A percentile compares a stretch with the other conserved stretches of the same genome.
Evolutionary conservation across 2,888 invertebrate genomes (phyloP).

Genomic region (Apamea epomidion): DNA sequence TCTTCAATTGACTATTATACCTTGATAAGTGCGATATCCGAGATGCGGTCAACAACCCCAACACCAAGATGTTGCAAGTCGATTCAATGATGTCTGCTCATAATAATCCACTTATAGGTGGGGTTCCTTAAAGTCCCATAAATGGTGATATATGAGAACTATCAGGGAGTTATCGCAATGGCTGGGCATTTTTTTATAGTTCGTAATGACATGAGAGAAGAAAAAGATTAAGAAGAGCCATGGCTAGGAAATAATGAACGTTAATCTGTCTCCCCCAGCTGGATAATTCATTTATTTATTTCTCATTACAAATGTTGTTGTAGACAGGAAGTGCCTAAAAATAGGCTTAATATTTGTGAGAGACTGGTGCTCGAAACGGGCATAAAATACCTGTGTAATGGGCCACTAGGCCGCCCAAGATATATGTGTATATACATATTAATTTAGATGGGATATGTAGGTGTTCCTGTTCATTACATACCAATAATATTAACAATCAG

Average conservation of each 20-base stretch:
- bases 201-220: neutral
- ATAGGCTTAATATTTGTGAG: too few species aligned
- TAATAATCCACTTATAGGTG: neutral
- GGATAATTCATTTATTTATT: too few species aligned
- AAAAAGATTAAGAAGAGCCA: neutral
- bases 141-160: neutral
- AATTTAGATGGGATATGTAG: too few species aligned
- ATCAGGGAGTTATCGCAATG: neutral
- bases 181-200: neutral
- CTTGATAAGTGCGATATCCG: slow-evolving; percentile 30
- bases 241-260: neutral
- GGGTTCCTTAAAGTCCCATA: too few species aligned
- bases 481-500: neutral
- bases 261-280: neutral
- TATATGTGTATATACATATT: too few species aligned
- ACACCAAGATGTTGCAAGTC: neutral
- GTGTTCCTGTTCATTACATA: neutral
- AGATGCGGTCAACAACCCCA: slow-evolving; percentile 21
- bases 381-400: too few species aligned
- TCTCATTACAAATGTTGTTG: too few species aligned
- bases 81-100: neutral
- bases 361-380: too few species aligned
- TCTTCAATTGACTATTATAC: slow-evolving; percentile 36
- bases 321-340: too few species aligned
- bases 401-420: too few species aligned